A percentile compares a stretch with the other conserved stretches of the same genome.
Conservation (phyloP, 2,888 invertebrate genomes). For the Tenthredo notha region DNA sequence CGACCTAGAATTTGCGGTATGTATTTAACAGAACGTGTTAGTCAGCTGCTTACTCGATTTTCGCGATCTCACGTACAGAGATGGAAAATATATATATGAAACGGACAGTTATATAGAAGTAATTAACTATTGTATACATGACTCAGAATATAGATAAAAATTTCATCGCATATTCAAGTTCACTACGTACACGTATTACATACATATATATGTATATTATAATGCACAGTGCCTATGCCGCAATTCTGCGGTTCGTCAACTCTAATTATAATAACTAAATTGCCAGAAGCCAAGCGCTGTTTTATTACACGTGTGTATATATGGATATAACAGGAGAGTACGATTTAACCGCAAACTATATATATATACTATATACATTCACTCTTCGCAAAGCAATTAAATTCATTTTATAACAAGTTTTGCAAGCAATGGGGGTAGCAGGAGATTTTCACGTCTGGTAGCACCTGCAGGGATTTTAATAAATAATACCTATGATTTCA, state of each 20-base stretch:
- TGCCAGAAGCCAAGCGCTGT: constrained; percentile 18
- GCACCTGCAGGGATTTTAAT: not conserved
- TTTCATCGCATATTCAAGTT: not conserved
- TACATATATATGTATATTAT: not conserved
- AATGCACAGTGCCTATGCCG: not conserved
- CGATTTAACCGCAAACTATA: constrained; percentile 21
- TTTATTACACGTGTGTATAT: not conserved
- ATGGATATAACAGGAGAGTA: not conserved
- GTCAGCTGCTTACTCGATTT: not conserved
- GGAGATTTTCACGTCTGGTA: not conserved
- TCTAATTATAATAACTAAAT: constrained; percentile 27
- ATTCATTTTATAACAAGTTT: constrained; percentile 21
- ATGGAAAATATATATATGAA: not conserved
- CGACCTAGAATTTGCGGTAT: not conserved
- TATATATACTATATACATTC: not conserved
- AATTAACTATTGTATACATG: not conserved
- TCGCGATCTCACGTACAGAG: not conserved
- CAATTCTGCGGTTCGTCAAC: constrained; percentile 23
- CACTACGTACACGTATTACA: no score
- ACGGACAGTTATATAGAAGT: not conserved
- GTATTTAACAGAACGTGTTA: not conserved
- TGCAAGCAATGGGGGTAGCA: not conserved
- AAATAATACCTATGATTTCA: not conserved
- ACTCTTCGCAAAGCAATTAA: constrained; percentile 12
- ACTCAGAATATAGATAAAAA: not conserved